Evolutionary conservation across 2,797 vertebrate species (phyloP).

Genomic region (Gadopsis bispinosus): DNA sequence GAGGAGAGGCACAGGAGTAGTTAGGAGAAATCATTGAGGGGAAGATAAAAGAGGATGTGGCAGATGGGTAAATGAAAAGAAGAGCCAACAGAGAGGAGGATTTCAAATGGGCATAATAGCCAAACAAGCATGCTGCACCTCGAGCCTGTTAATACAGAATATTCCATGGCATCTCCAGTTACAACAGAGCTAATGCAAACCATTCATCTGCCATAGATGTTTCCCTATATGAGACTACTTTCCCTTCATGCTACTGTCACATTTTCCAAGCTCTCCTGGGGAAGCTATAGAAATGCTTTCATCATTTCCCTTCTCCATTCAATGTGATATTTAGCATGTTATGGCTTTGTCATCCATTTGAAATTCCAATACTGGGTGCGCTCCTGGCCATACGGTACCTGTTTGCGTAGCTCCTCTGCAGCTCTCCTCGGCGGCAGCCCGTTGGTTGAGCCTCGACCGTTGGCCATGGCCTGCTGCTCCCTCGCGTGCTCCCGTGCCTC

Average conservation of each 20-base stretch:
- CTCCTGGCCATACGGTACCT: slow-evolving; percentile 82
- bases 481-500: slow-evolving; percentile 88
- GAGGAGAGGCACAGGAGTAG: slow-evolving; percentile 19
- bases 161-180: neutral
- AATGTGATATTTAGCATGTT: neutral
- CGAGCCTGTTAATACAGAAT: slow-evolving; percentile 14
- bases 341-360: neutral
- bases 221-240: neutral
- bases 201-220: neutral
- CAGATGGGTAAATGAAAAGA: slow-evolving; percentile 43
- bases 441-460: slow-evolving; percentile 86
- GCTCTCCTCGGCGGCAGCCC: slow-evolving; percentile 89
- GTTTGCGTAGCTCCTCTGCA: slow-evolving; percentile 95
- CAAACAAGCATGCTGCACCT: slow-evolving; percentile 23
- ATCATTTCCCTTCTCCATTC: neutral
- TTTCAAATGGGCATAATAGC: slow-evolving; percentile 23
- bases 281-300: slow-evolving; percentile 11
- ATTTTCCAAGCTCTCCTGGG: neutral
- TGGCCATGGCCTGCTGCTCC: slow-evolving; percentile 86
- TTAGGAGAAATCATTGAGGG: slow-evolving; percentile 34
- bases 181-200: slow-evolving; percentile 7
- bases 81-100: slow-evolving; percentile 19
- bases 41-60: slow-evolving; percentile 21
- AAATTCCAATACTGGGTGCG: neutral
- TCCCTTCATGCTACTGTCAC: neutral